Conservation (phyloP, 92 coral and sea anemone genomes). For the Parazoanthus darwini region DNA sequence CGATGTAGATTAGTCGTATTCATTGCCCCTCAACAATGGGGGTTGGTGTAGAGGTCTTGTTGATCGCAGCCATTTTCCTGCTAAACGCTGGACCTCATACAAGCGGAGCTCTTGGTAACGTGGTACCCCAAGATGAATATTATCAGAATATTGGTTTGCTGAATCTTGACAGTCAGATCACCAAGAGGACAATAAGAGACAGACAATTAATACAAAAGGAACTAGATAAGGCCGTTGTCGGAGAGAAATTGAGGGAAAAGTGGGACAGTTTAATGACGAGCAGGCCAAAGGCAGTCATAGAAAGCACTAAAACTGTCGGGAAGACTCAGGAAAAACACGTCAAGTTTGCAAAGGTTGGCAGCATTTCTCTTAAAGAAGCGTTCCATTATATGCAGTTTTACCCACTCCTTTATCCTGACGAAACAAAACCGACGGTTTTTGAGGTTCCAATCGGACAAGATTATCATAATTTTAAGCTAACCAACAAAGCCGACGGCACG, state of each 20-base stretch:
- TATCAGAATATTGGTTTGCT: background rate
- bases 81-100: background rate
- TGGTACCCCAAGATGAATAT: background rate
- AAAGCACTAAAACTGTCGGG: background rate
- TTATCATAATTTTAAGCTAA: conserved; percentile 29
- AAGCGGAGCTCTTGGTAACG: background rate
- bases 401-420: conserved; percentile 40
- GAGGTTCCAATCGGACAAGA: conserved; percentile 43
- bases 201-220: background rate
- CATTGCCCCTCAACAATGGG: background rate
- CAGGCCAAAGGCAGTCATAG: conserved; percentile 19
- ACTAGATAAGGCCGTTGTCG: conserved; percentile 15
- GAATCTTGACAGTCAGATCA: background rate
- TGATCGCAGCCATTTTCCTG: background rate
- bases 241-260: conserved; percentile 9
- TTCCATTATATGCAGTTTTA: conserved; percentile 44
- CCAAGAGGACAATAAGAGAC: background rate
- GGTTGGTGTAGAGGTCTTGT: background rate
- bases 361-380: conserved; percentile 34
- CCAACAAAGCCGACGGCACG: conserved; percentile 15
- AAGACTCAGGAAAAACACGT: conserved; percentile 19
- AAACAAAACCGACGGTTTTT: conserved; percentile 39
- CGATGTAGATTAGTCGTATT: background rate
- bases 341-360: conserved; percentile 17
- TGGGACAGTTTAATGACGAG: conserved; percentile 5